Evolutionary conservation across 2,888 invertebrate species (phyloP).

Genomic region (Ormyrus nitidulus): DNA sequence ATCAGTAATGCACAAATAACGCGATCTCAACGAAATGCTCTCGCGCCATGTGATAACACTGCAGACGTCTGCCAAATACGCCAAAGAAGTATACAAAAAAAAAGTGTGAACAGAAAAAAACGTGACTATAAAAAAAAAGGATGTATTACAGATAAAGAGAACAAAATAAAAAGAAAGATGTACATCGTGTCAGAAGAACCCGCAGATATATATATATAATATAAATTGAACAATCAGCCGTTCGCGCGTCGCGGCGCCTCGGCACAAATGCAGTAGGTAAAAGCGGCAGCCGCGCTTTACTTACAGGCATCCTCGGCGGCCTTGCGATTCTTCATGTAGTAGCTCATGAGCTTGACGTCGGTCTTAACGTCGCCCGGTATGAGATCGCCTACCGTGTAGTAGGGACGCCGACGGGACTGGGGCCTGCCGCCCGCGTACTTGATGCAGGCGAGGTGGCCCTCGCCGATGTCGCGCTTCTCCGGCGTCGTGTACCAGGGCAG

Average conservation of each 20-base stretch:
- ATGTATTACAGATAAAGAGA: background rate
- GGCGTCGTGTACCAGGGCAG: slow-evolving; percentile 82
- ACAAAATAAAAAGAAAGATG: slow-evolving; percentile 14
- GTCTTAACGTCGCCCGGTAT: slow-evolving; percentile 83
- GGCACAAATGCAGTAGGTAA: background rate
- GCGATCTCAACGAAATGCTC: background rate
- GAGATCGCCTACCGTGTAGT: slow-evolving; percentile 81
- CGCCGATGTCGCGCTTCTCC: slow-evolving; percentile 77
- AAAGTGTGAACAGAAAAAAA: slow-evolving; percentile 22
- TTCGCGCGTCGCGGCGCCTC: slow-evolving; percentile 21
- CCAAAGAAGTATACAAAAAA: slow-evolving; percentile 14
- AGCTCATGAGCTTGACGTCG: slow-evolving; percentile 91
- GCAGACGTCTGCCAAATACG: slow-evolving; percentile 32
- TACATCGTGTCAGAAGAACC: background rate
- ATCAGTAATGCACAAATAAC: too few species aligned
- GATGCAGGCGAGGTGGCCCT: slow-evolving; percentile 89
- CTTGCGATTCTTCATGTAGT: slow-evolving; percentile 88
- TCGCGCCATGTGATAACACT: slow-evolving; percentile 10
- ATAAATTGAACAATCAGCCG: background rate
- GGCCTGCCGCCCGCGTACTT: slow-evolving; percentile 89
- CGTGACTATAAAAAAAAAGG: slow-evolving; percentile 14
- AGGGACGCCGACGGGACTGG: slow-evolving; percentile 85
- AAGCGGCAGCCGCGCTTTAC: slow-evolving; percentile 59
- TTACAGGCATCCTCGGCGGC: slow-evolving; percentile 78
- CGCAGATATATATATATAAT: too few species aligned